phyloP scores from a whole-genome alignment of 2,113 vertebrate genomes.

The Sclerurus mexicanus region DNA sequence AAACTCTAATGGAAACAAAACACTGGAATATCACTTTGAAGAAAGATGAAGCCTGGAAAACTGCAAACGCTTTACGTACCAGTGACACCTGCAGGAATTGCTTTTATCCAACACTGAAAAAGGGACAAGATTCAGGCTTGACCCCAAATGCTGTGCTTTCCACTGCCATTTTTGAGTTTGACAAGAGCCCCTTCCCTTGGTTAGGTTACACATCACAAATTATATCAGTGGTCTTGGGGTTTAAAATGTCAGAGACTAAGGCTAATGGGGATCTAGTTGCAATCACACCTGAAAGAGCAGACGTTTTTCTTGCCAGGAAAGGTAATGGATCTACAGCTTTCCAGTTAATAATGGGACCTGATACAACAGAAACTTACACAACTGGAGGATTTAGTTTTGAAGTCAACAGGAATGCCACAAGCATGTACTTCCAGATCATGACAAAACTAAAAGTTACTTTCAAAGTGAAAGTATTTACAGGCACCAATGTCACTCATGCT shows the following conservation, averaged over 20 bases:
- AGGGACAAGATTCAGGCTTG: not conserved
- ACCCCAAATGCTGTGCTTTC: not conserved
- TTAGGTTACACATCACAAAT: slow-evolving; percentile 24
- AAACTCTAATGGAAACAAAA: slow-evolving; percentile 40
- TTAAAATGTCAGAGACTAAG: slow-evolving; percentile 38
- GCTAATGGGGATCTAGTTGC: not conserved
- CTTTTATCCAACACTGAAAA: slow-evolving; percentile 23
- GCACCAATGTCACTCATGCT: not conserved
- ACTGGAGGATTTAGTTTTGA: slow-evolving; percentile 64
- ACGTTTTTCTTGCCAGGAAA: slow-evolving; percentile 61
- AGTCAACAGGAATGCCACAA: not conserved
- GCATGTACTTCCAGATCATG: slow-evolving; percentile 67
- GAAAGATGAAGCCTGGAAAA: slow-evolving; percentile 43
- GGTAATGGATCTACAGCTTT: not conserved
- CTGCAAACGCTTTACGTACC: not conserved
- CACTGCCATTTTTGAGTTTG: slow-evolving; percentile 64
- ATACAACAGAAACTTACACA: not conserved
- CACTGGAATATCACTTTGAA: slow-evolving; percentile 60
- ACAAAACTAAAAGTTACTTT: slow-evolving; percentile 54
- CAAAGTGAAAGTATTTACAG: slow-evolving; percentile 41
- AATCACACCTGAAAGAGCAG: slow-evolving; percentile 5
- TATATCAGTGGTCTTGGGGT: slow-evolving; percentile 43
- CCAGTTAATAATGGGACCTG: slow-evolving; percentile 26
- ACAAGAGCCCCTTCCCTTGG: slow-evolving; percentile 71
- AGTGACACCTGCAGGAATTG: slow-evolving; percentile 19